These are phyloP conservation scores for Casuarius casuarius DNA, from an alignment of 2,113 vertebrate species.

Conservation along the genomic window DNA sequence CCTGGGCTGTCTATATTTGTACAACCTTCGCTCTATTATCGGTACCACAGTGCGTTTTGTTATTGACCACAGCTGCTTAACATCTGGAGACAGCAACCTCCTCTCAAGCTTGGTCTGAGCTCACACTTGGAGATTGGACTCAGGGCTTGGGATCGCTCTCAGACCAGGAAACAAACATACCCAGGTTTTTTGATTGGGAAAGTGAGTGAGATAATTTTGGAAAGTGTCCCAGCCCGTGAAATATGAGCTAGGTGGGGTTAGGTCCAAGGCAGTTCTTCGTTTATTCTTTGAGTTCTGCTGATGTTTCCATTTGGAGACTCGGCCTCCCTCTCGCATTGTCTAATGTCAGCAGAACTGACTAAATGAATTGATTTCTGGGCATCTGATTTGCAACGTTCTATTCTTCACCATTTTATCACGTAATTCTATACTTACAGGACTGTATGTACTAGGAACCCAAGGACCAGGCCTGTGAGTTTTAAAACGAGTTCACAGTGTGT, in stretches of 20 bases:
- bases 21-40: background rate
- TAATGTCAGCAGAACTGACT: slow-evolving; percentile 47
- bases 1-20: background rate
- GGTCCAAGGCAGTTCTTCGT: slow-evolving; percentile 38
- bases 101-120: background rate
- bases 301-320: background rate
- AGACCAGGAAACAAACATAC: rapidly evolving
- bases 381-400: slow-evolving; percentile 43
- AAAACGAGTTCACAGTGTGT: background rate
- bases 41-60: background rate
- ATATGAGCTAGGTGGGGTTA: slow-evolving; percentile 6
- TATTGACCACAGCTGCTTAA: background rate
- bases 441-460: background rate
- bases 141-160: background rate
- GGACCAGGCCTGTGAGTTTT: background rate
- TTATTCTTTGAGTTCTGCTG: slow-evolving; percentile 55
- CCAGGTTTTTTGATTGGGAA: background rate
- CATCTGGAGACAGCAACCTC: background rate
- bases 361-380: background rate
- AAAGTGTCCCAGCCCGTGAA: background rate
- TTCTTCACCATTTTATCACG: background rate
- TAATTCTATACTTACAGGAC: slow-evolving; percentile 13
- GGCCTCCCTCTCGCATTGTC: background rate
- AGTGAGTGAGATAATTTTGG: background rate
- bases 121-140: background rate